Percentiles rank a stretch among this genome's conserved stretches.
Conservation (phyloP, 2,113 vertebrate genomes). For the Ammodytes marinus region DNA sequence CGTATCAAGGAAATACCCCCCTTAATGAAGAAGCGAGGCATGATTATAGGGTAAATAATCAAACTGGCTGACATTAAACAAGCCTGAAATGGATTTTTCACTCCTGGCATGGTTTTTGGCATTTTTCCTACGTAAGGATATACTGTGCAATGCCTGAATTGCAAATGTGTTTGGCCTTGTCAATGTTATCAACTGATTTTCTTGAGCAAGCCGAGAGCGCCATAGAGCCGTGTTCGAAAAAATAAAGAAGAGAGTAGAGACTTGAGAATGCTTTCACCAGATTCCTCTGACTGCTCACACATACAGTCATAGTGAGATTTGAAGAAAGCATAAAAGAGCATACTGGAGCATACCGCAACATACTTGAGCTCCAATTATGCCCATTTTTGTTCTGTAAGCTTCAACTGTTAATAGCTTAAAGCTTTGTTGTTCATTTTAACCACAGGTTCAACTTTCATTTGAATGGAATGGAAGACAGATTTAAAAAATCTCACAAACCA, state of each 20-base stretch:
- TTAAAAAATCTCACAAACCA: constrained; percentile 42
- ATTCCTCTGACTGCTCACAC: constrained; percentile 28
- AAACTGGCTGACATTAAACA: constrained; percentile 55
- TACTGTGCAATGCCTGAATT: constrained; percentile 1
- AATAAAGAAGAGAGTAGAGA: background rate
- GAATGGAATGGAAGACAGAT: constrained; percentile 42
- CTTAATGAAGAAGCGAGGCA: constrained; percentile 42
- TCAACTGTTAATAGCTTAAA: constrained; percentile 54
- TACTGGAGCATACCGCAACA: constrained; percentile 34
- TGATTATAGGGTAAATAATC: constrained; percentile 65
- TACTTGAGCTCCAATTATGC: constrained; percentile 51
- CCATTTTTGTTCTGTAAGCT: constrained; percentile 59
- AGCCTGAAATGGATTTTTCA: constrained; percentile 43
- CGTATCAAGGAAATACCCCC: constrained; percentile 26
- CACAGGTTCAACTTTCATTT: constrained; percentile 53
- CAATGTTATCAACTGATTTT: constrained; percentile 23
- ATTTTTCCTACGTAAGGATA: constrained; percentile 31
- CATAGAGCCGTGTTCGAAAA: constrained; percentile 13
- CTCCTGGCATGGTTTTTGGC: constrained; percentile 18
- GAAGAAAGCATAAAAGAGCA: constrained; percentile 53
- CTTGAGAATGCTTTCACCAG: background rate
- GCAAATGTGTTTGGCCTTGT: constrained; percentile 34
- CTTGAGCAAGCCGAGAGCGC: background rate
- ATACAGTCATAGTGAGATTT: constrained; percentile 47
- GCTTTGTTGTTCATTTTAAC: constrained; percentile 53